phyloP scores from a whole-genome alignment of 1,140 invertebrate species.

The Orchestia grillus region DNA sequence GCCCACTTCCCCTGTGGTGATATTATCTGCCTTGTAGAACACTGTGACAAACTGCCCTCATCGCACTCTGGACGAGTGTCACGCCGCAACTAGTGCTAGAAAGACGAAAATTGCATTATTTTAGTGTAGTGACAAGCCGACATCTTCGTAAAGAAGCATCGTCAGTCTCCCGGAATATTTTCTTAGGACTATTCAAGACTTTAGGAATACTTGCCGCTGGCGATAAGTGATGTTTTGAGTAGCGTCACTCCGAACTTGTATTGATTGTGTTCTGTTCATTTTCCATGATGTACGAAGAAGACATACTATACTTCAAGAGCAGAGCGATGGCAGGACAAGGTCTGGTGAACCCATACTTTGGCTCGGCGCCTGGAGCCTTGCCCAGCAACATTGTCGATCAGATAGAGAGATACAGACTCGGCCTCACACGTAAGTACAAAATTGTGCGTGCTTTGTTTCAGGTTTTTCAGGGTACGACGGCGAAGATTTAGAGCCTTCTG shows the following conservation, averaged over 20 bases:
- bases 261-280: conserved; percentile 36
- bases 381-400: conserved; percentile 66
- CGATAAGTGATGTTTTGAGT: neutral
- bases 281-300: conserved; percentile 66
- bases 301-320: conserved; percentile 61
- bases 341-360: conserved; percentile 58
- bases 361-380: conserved; percentile 56
- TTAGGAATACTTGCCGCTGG: neutral
- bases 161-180: neutral
- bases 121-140: neutral
- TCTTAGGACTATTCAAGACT: neutral
- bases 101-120: neutral
- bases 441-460: neutral
- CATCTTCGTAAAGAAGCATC: neutral
- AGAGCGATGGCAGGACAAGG: conserved; percentile 60
- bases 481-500: neutral
- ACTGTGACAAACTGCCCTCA: neutral
- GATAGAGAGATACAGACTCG: conserved; percentile 63
- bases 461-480: neutral
- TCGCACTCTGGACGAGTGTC: neutral
- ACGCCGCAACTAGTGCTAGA: neutral
- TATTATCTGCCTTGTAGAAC: neutral
- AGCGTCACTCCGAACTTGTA: neutral
- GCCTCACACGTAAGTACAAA: conserved; percentile 62
- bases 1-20: neutral